A percentile compares a stretch with the other conserved stretches of the same genome.
Evolutionary conservation across 2,888 invertebrate genomes (phyloP).

Genomic region (Trileptium ribeirensis): DNA sequence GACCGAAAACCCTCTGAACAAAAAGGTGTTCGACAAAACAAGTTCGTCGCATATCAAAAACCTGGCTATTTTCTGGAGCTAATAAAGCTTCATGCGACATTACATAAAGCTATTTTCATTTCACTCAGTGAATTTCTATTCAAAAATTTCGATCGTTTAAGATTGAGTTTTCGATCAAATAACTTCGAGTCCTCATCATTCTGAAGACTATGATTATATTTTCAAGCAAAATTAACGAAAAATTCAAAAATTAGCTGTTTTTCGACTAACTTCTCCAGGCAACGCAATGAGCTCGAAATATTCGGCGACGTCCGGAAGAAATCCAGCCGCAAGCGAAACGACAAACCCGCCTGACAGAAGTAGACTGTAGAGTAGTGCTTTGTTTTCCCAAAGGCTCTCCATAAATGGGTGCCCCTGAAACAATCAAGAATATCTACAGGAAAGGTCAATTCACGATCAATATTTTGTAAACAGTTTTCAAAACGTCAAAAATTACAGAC

Average conservation of each 20-base stretch:
- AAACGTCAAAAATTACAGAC: neutral
- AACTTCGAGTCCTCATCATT: too few species aligned
- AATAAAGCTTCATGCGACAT: too few species aligned
- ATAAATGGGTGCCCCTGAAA: slow-evolving; percentile 92
- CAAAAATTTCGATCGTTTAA: too few species aligned
- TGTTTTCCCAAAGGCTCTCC: slow-evolving; percentile 88
- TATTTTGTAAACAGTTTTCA: neutral
- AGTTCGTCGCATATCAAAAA: too few species aligned
- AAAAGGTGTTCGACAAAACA: too few species aligned
- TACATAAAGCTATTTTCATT: too few species aligned
- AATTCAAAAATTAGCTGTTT: neutral
- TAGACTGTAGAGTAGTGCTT: slow-evolving; percentile 81
- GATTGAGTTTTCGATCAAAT: too few species aligned
- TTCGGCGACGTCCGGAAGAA: slow-evolving; percentile 73
- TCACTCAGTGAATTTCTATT: too few species aligned
- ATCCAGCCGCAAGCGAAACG: slow-evolving; percentile 64
- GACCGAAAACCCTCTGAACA: too few species aligned
- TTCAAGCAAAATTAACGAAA: too few species aligned
- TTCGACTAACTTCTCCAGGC: slow-evolving; percentile 71
- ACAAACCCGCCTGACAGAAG: slow-evolving; percentile 73
- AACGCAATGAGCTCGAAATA: slow-evolving; percentile 93
- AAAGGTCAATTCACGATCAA: neutral
- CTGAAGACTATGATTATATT: too few species aligned
- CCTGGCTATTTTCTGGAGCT: too few species aligned
- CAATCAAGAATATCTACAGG: slow-evolving; percentile 26